A percentile compares a stretch with the other conserved stretches of the same genome.
Conservation (phyloP, 2,888 invertebrate species). For the Halictus ligatus region DNA sequence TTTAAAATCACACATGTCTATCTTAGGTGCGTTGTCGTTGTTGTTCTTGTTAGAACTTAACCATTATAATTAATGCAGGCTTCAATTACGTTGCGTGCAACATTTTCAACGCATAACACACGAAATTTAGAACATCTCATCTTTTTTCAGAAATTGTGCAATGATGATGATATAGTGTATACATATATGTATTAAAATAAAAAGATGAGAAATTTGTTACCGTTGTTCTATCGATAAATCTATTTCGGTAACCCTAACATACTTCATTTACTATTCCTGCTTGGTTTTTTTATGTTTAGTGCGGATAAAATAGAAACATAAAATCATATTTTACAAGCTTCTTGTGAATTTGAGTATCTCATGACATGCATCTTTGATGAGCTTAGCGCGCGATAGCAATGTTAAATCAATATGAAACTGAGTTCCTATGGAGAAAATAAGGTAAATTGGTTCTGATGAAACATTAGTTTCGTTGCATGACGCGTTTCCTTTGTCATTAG, state of each 20-base stretch:
- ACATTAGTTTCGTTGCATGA: neutral
- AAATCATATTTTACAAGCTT: neutral
- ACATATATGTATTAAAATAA: neutral
- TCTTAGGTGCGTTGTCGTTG: neutral
- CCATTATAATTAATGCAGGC: neutral
- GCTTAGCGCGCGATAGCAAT: slow-evolving; percentile 78
- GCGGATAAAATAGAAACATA: neutral
- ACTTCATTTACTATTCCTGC: neutral
- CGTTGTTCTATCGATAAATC: neutral
- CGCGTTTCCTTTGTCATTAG: neutral
- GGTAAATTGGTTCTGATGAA: slow-evolving; percentile 71
- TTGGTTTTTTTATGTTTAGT: neutral
- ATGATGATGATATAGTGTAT: neutral
- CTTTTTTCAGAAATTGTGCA: neutral
- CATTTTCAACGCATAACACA: neutral
- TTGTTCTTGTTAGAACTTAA: neutral
- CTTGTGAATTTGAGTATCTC: neutral
- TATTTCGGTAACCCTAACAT: neutral
- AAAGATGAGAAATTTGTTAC: neutral
- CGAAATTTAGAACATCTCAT: neutral
- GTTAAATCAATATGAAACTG: slow-evolving; percentile 83
- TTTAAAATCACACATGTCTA: too few species aligned
- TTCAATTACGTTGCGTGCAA: neutral
- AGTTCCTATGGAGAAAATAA: slow-evolving; percentile 83
- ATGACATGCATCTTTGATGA: slow-evolving; percentile 67